A percentile compares a stretch with the other conserved stretches of the same genome.
These are phyloP conservation scores for Aptenodytes patagonicus DNA, from an alignment of 2,113 vertebrate species.

Conservation along the genomic window DNA sequence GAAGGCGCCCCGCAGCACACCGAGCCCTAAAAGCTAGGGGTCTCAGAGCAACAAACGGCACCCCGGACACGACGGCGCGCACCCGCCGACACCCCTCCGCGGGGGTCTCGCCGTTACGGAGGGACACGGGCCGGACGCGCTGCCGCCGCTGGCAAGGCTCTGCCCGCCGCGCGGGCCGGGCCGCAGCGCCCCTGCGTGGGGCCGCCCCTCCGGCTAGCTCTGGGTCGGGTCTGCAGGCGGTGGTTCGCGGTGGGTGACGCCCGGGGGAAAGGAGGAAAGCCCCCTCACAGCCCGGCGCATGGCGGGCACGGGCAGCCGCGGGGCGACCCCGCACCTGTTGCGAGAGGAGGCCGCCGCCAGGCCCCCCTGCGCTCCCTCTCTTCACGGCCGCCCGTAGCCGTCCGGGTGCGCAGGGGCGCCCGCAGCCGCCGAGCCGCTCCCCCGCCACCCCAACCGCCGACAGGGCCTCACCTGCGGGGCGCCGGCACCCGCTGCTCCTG, in stretches of 20 bases:
- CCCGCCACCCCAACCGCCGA: neutral
- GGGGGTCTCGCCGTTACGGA: neutral
- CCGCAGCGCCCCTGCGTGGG: neutral
- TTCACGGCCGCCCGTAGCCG: neutral
- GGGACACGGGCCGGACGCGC: neutral
- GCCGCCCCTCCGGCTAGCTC: neutral
- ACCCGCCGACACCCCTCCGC: neutral
- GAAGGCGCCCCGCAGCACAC: neutral
- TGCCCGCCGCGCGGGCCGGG: neutral
- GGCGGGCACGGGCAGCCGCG: neutral
- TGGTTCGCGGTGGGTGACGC: too few relatives aligned
- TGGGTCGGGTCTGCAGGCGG: neutral
- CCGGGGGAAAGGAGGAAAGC: neutral
- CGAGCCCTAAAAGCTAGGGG: neutral
- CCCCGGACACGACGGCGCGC: neutral
- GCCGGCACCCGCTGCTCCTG: neutral
- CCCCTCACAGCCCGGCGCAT: neutral
- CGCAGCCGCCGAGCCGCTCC: neutral
- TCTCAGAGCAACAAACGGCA: neutral
- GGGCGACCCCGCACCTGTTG: slow-evolving; percentile 12
- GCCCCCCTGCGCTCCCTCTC: neutral
- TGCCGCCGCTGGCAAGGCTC: neutral
- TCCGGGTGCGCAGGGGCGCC: neutral
- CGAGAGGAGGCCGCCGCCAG: neutral
- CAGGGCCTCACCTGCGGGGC: neutral